Evolutionary conservation across 1,140 invertebrate species (phyloP).

Genomic region (Hycleus phaleratus): DNA sequence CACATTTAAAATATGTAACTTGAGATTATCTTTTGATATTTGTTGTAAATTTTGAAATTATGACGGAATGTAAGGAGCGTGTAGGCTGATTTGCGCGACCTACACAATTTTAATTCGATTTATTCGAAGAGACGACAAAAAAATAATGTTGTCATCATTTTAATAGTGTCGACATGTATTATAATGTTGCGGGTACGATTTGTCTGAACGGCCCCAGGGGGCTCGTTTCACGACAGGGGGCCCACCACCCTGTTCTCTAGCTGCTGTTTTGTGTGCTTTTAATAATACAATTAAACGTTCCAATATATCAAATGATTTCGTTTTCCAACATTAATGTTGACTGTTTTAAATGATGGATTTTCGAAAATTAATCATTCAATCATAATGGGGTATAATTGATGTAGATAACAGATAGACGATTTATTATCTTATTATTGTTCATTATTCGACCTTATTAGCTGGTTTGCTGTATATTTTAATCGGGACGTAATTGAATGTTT

Average conservation of each 20-base stretch:
- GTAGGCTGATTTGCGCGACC: too few relatives aligned
- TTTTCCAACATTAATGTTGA: background rate
- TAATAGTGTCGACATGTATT: too few relatives aligned
- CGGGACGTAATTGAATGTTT: conserved; percentile 17
- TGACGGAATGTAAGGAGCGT: background rate
- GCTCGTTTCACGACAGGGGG: conserved; percentile 13
- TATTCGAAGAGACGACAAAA: background rate
- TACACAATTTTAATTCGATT: background rate
- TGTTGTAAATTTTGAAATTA: background rate
- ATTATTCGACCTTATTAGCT: conserved; percentile 27
- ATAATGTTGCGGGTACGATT: conserved; percentile 11
- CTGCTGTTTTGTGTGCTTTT: conserved; percentile 7
- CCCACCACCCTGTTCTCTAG: conserved; percentile 20
- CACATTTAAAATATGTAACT: conserved; percentile 9
- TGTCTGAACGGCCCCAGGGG: conserved; percentile 19
- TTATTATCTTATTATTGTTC: conserved; percentile 24
- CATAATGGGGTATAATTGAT: background rate
- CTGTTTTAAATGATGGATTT: background rate
- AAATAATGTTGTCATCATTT: too few relatives aligned
- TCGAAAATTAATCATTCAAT: conserved; percentile 7
- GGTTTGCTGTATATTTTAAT: conserved; percentile 15
- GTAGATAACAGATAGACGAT: conserved; percentile 1
- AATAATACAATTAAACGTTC: conserved; percentile 2
- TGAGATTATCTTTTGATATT: conserved; percentile 1
- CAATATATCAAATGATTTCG: background rate